A percentile compares a stretch with the other conserved stretches of the same genome.
These are phyloP conservation scores for Gnathonemus longibarbis DNA, from an alignment of 2,113 vertebrate genomes.

Conservation along the genomic window DNA sequence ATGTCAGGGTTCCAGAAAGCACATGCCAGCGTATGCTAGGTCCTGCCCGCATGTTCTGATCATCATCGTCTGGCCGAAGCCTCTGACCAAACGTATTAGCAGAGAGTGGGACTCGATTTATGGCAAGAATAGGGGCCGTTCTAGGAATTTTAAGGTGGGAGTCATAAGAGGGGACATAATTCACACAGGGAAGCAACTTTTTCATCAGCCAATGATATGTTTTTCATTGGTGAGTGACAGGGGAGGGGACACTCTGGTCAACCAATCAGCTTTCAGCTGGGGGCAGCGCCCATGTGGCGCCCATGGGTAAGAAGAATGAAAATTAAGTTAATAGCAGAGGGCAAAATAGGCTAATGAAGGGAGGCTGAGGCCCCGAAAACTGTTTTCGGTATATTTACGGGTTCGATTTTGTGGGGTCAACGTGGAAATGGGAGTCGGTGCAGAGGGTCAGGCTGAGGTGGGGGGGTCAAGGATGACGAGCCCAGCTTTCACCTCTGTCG, in stretches of 20 bases:
- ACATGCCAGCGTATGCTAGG: not conserved
- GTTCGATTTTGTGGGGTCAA: not conserved
- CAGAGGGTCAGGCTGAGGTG: not conserved
- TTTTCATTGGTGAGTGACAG: not conserved
- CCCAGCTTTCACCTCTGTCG: not conserved
- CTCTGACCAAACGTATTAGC: not conserved
- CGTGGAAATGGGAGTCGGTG: not conserved
- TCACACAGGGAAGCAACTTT: not conserved
- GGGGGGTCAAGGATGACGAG: not conserved
- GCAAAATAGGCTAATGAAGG: not conserved
- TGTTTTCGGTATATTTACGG: not conserved
- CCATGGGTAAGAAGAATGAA: not conserved
- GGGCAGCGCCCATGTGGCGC: not conserved
- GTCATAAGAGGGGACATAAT: not conserved
- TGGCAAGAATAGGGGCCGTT: not conserved
- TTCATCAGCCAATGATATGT: not conserved
- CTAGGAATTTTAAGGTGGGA: not conserved
- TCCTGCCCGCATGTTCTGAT: not conserved
- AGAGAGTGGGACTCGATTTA: not conserved
- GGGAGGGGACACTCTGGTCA: not conserved
- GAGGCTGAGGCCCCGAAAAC: not conserved
- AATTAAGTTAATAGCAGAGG: not conserved
- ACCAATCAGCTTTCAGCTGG: not conserved
- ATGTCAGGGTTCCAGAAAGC: not conserved
- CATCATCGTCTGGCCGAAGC: not conserved